phyloP scores from a whole-genome alignment of 1,140 invertebrate species.

The Lasioglossum albipes region DNA sequence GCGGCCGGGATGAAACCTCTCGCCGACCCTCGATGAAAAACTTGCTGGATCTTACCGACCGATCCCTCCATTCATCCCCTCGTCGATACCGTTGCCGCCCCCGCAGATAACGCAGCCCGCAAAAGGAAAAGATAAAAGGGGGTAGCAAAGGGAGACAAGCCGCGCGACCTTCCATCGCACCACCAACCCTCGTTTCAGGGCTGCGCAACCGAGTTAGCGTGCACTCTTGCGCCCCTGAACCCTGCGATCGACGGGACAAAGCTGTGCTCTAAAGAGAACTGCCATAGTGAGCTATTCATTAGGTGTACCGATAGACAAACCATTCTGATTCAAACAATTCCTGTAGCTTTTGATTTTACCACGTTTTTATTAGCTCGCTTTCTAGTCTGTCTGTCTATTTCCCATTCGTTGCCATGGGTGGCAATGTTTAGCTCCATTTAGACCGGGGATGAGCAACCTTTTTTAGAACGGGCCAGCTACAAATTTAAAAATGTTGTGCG shows the following conservation, averaged over 20 bases:
- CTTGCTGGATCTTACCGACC: neutral
- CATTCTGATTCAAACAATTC: too few relatives aligned
- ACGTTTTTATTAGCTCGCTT: too few relatives aligned
- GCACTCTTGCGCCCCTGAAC: neutral
- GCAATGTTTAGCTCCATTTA: too few relatives aligned
- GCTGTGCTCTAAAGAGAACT: neutral
- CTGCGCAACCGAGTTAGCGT: slow-evolving; percentile 22
- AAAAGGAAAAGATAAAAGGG: slow-evolving; percentile 15
- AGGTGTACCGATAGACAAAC: too few relatives aligned
- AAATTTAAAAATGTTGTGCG: too few relatives aligned
- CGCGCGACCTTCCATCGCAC: neutral
- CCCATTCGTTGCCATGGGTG: too few relatives aligned
- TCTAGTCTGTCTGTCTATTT: too few relatives aligned
- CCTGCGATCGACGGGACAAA: neutral
- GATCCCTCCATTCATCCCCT: neutral
- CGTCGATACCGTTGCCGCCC: neutral
- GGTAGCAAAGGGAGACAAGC: neutral
- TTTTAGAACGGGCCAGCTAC: too few relatives aligned
- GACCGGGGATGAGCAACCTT: too few relatives aligned
- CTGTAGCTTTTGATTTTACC: too few relatives aligned
- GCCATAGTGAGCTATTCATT: too few relatives aligned
- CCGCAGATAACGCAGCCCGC: neutral
- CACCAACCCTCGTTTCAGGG: neutral
- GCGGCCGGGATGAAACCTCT: slow-evolving; percentile 1
- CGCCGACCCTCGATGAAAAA: neutral